Conservation (phyloP, 2,888 invertebrate species). For the Epirrita christyi region DNA sequence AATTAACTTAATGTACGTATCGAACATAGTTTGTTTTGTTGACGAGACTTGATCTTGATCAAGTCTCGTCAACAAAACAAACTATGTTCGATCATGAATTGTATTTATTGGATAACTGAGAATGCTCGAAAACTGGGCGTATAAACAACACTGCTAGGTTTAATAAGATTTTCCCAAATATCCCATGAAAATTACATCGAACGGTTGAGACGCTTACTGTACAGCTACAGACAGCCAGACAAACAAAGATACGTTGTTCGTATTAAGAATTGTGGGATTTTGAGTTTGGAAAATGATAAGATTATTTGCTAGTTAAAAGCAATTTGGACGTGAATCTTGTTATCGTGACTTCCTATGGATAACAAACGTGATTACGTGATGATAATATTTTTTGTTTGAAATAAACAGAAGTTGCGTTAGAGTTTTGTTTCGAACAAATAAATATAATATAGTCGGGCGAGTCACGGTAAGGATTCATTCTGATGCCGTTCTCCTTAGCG, state of each 20-base stretch:
- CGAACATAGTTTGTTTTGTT: no score
- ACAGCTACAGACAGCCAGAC: no score
- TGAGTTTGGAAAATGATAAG: conserved; percentile 63
- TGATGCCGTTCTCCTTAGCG: conserved; percentile 79
- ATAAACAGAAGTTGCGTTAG: conserved; percentile 19
- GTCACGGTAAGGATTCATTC: conserved; percentile 76
- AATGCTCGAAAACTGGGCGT: no score
- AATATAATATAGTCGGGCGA: conserved; percentile 51
- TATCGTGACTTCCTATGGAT: conserved; percentile 62
- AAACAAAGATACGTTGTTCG: no score
- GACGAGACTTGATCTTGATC: no score
- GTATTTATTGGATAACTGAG: conserved; percentile 35
- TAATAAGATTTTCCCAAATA: no score
- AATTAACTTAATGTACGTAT: conserved; percentile 50
- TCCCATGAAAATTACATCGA: no score
- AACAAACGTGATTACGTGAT: conserved; percentile 38
- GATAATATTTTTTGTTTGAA: conserved; percentile 31
- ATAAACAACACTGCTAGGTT: no score
- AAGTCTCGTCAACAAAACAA: conserved; percentile 53
- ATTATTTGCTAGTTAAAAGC: conserved; percentile 59
- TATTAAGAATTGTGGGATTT: no score
- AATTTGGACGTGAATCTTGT: conserved; percentile 52
- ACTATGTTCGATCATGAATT: conserved; percentile 62
- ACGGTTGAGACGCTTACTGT: no score
- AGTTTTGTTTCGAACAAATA: conserved; percentile 9